Evolutionary conservation across 2,113 vertebrate genomes (phyloP).

Genomic region (Dasypus novemcinctus): DNA sequence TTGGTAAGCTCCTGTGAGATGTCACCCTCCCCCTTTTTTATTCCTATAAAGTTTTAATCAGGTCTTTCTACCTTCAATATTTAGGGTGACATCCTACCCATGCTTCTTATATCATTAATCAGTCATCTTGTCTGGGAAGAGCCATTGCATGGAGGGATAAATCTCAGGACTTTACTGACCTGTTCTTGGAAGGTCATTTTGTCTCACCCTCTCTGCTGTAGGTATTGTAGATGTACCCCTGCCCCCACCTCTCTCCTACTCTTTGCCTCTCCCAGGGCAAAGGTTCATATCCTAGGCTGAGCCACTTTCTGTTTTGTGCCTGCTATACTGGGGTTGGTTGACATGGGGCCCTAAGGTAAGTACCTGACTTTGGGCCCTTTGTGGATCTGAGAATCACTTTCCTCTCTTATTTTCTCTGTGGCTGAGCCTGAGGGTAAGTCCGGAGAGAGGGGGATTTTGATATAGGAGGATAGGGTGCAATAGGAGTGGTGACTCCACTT

Average conservation of each 20-base stretch:
- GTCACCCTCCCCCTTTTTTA: background rate
- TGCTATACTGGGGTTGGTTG: constrained; percentile 18
- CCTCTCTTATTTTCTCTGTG: background rate
- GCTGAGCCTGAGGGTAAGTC: constrained; percentile 25
- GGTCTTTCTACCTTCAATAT: constrained; percentile 25
- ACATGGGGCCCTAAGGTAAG: no score
- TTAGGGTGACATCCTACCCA: background rate
- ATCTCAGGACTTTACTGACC: background rate
- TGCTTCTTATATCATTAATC: background rate
- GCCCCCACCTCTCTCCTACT: background rate
- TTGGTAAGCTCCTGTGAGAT: background rate
- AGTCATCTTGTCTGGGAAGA: background rate
- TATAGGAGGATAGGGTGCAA: background rate
- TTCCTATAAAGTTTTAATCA: constrained; percentile 30
- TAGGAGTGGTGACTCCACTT: background rate
- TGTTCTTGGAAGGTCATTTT: constrained; percentile 44
- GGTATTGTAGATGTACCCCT: constrained; percentile 26
- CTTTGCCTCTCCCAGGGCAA: constrained; percentile 72
- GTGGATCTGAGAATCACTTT: constrained; percentile 35
- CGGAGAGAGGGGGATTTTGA: background rate
- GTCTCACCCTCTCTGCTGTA: background rate
- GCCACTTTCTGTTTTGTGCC: constrained; percentile 14
- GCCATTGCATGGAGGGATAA: background rate
- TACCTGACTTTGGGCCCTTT: no score
- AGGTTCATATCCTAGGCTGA: constrained; percentile 61